phyloP scores from a whole-genome alignment of 2,113 vertebrate species.

The Trichechus manatus region DNA sequence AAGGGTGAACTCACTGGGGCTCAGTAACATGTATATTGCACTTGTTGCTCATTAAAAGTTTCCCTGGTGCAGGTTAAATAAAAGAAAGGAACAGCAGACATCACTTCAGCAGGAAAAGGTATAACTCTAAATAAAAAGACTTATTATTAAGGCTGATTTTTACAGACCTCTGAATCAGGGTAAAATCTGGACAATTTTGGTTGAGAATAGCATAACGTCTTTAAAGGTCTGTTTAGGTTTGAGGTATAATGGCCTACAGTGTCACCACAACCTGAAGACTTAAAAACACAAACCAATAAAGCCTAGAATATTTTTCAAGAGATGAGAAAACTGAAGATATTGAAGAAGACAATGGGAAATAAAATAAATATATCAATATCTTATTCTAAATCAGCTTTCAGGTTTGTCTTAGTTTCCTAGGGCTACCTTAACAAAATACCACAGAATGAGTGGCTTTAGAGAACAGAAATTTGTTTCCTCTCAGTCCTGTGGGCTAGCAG shows the following conservation, averaged over 20 bases:
- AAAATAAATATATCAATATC: neutral
- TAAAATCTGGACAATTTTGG: neutral
- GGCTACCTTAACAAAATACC: neutral
- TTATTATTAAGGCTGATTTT: neutral
- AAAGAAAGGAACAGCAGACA: neutral
- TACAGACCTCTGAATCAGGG: neutral
- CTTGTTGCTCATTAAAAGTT: neutral
- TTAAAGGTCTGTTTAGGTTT: neutral
- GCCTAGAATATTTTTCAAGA: neutral
- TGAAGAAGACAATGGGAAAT: neutral
- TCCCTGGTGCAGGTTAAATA: neutral
- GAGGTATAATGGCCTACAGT: neutral
- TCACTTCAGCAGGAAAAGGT: neutral
- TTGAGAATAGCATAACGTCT: neutral
- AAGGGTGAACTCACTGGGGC: neutral
- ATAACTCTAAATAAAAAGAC: neutral
- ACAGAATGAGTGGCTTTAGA: neutral
- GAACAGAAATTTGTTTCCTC: neutral
- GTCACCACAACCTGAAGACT: neutral
- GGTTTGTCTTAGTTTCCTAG: neutral
- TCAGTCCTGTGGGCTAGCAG: neutral
- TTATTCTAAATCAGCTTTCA: neutral
- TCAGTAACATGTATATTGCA: neutral
- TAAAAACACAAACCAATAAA: neutral
- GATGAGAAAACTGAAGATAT: conserved; percentile 35